Base-by-base conservation (phyloP, 2,113 vertebrate species). In the Hucho hucho region DNA sequence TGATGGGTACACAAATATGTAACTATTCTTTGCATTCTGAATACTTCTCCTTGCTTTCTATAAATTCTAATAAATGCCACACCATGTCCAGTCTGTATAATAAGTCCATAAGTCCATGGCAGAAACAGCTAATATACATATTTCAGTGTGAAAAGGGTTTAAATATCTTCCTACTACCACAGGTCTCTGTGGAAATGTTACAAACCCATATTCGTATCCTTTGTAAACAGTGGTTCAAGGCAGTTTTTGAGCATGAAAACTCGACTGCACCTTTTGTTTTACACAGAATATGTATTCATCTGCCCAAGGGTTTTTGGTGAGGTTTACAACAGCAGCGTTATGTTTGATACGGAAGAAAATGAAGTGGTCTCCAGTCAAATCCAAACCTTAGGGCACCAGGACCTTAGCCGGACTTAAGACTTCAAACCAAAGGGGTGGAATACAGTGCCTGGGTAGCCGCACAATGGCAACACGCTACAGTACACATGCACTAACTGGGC, bases 221-320 rank as follows among this genome's bases (percentile, higher is more conserved):
- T 49, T 72, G 59, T 24, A 81, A 80, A 43, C 37, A 43, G 9
- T 43, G 37, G 9, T 43, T 43, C 37, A 43, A 43, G 37, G 73
- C 76, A 71, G 77, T 81, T 22, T 74, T 58, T 56, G 65, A 78
- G 80, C 70, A 2, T n/a, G 66, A 74, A 69, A 69, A 69, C 22
- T 43, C 0, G 72, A 61, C 29, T 22, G 43, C 22, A 22, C 63
- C 81, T 83, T 83, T 20, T 81, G 72, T 75, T 70, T 75, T 28
- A 72, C 53, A n/a, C 56, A 86, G 81, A 80, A 87, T 87, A 84
- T 87, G 81, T 79, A 84, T 77, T 66, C 70, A 69, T 37, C 79
- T 80, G 81, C 78, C 76, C 74, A 81, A 72, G 86, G 87, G 77
- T 61, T 78, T 73, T 71, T 78, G 78, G 72, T 77, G 79, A 80